phyloP scores from a whole-genome alignment of 2,797 vertebrate genomes.

The Tolypeutes matacus region DNA sequence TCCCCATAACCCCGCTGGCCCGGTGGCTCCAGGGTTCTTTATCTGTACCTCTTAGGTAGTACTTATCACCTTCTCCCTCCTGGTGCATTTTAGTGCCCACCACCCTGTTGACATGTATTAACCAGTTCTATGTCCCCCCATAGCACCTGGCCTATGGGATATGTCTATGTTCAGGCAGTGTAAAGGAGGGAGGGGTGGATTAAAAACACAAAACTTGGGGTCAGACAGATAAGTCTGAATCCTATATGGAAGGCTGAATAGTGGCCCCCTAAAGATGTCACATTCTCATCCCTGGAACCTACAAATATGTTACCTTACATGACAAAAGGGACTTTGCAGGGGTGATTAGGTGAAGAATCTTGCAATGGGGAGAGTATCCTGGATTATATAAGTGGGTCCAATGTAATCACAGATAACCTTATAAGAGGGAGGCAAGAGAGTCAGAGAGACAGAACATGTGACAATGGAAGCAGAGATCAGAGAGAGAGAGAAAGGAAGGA shows the following conservation, averaged over 20 bases:
- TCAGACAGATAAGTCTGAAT: not conserved
- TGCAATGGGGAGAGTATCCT: not conserved
- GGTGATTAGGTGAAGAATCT: not conserved
- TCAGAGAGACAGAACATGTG: not conserved
- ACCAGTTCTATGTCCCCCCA: not conserved
- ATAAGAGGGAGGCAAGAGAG: not conserved
- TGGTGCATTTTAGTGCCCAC: fast-evolving
- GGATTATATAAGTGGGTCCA: not conserved
- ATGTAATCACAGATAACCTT: not conserved
- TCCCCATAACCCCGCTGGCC: not conserved
- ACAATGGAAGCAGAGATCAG: not conserved
- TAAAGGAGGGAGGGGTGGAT: not conserved
- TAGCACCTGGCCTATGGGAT: not conserved
- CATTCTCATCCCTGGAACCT: no score
- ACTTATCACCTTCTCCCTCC: not conserved
- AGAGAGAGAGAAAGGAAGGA: not conserved
- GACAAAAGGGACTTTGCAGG: no score
- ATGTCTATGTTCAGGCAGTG: not conserved
- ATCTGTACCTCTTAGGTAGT: not conserved
- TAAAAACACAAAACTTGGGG: not conserved
- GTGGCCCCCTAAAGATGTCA: no score
- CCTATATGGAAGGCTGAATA: not conserved
- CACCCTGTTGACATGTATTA: not conserved
- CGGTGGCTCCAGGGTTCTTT: not conserved
- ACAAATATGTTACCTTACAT: no score